phyloP scores from a whole-genome alignment of 1,140 invertebrate species.

The Danaus melanippus region DNA sequence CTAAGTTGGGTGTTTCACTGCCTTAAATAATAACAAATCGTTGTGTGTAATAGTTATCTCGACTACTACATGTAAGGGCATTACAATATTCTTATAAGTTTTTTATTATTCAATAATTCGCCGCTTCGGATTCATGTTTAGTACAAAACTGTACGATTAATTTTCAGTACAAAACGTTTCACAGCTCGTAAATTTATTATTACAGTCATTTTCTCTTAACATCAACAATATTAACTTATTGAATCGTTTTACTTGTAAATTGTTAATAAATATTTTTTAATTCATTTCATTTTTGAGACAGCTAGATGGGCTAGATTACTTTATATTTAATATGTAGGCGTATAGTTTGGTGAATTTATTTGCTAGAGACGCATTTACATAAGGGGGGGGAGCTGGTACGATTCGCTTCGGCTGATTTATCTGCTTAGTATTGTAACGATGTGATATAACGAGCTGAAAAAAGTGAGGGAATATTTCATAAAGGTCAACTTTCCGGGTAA shows the following conservation, averaged over 20 bases:
- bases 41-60: constrained; percentile 63
- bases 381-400: too few species aligned
- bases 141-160: too few species aligned
- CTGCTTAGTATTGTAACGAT: too few species aligned
- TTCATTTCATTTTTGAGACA: constrained; percentile 33
- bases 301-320: constrained; percentile 28
- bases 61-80: constrained; percentile 63
- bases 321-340: not conserved
- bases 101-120: constrained; percentile 41
- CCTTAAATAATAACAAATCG: constrained; percentile 65
- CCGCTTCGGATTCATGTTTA: constrained; percentile 12
- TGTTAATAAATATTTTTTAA: constrained; percentile 26
- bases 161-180: not conserved
- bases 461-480: constrained; percentile 3
- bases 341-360: constrained; percentile 4
- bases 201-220: constrained; percentile 14
- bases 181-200: constrained; percentile 1
- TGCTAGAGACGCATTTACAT: too few species aligned
- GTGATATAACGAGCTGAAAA: constrained; percentile 4
- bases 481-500: not conserved
- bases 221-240: constrained; percentile 15
- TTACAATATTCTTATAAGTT: constrained; percentile 57
- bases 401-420: too few species aligned
- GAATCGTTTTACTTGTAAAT: constrained; percentile 24
- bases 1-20: constrained; percentile 71